phyloP scores from a whole-genome alignment of 2,113 vertebrate species.

The Platysteira castanea region DNA sequence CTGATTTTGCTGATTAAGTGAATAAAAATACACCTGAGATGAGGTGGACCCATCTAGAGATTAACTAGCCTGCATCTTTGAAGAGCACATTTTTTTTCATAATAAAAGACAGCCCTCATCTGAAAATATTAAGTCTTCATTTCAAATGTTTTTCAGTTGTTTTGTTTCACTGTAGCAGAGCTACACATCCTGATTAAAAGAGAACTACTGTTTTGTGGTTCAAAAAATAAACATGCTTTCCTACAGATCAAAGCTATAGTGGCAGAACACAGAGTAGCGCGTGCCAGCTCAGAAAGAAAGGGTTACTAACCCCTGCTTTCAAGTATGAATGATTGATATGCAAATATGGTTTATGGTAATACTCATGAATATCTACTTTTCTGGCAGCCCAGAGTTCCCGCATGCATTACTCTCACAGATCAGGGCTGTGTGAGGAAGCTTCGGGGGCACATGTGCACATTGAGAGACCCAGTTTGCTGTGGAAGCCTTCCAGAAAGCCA shows the following conservation, averaged over 20 bases:
- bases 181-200: background rate
- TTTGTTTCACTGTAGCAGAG: background rate
- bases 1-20: background rate
- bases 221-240: background rate
- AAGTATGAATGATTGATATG: slow-evolving; percentile 39
- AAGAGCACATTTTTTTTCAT: background rate
- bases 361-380: background rate
- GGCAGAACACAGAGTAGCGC: background rate
- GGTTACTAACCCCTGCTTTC: slow-evolving; percentile 38
- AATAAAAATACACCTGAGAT: background rate
- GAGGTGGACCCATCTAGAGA: too few species aligned
- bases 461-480: background rate
- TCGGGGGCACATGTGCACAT: background rate
- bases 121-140: background rate
- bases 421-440: background rate
- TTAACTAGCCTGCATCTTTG: background rate
- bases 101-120: background rate
- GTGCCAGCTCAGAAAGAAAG: background rate
- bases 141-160: background rate
- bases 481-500: slow-evolving; percentile 41
- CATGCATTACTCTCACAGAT: background rate
- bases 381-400: background rate
- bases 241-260: background rate
- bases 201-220: background rate
- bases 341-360: slow-evolving; percentile 36